Evolutionary conservation across 2,888 invertebrate genomes (phyloP), one percentile per base, ranked within the genome.

Genomic region (Laspeyria flexula): DNA sequence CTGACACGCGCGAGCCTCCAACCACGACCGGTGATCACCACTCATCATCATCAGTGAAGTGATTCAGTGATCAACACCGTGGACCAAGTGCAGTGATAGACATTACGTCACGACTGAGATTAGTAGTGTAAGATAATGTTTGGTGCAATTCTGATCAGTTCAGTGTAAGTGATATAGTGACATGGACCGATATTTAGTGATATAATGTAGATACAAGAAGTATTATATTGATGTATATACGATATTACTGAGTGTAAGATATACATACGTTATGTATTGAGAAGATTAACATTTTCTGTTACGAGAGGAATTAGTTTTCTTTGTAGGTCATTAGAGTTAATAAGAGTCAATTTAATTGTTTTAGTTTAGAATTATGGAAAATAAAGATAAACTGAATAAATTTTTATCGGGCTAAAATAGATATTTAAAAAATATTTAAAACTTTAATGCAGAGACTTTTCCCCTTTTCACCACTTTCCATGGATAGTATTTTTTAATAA

Each of bases 1-100:
- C 73, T 90, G 91, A 90, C 90, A 59, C 60, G 52, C 55, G 57
- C 45, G 39, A 16, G 60, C 55, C 61, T 65, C 71, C 64, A 69
- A 68, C 57, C 73, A 73, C 64, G 73, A 75, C 60, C 72, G 75
- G 69, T 76, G 75, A 76, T 51, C 38, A 29, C 31, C 39, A 42
- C 30, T 45, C 43, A 39, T 18, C 35, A 35, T n/a, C 29, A 11
- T 13, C 5, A 39, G 39, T 41, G 30, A 16, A 30, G 30, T 21
- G 31, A 42, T 18, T 3, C 31, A 42, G 60, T 55, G 55, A 40
- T 44, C 40, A 27, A 29, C 25, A 25, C 39, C 9, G 29, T 39
- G 15, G 12, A 12, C 31, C 12, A 27, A 13, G 4, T 5, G 7
- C 29, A 13, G 42, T 42, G 33, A 13, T 10, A 18, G 50, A 64